Evolutionary conservation across 2,113 vertebrate genomes (phyloP).

Genomic region (Dryoscopus gambensis): DNA sequence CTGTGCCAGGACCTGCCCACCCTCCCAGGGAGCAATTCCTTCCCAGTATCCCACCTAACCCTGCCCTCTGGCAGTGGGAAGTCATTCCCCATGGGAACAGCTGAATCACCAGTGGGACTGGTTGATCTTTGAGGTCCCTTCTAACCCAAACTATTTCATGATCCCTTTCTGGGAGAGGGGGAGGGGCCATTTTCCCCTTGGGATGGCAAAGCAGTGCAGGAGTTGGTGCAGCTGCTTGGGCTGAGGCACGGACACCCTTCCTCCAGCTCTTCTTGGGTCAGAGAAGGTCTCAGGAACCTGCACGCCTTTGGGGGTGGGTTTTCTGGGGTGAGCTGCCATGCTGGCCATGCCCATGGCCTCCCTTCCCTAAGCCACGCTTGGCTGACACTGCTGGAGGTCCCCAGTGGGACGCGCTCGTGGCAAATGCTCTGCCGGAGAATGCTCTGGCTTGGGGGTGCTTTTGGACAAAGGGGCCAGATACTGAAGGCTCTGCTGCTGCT

Average conservation of each 20-base stretch:
- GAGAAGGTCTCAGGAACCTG: background rate
- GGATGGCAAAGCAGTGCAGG: background rate
- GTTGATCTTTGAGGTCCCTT: background rate
- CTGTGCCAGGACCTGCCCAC: background rate
- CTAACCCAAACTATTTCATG: background rate
- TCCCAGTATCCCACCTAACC: accelerated
- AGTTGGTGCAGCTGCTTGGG: background rate
- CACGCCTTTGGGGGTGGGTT: background rate
- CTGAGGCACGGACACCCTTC: background rate
- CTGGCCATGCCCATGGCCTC: background rate
- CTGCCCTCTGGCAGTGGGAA: background rate
- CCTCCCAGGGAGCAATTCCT: accelerated
- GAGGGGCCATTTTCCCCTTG: background rate
- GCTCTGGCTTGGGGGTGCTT: background rate
- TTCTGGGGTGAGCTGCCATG: background rate
- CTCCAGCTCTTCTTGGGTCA: background rate
- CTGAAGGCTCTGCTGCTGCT: background rate
- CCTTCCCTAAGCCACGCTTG: accelerated
- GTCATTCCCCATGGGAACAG: background rate
- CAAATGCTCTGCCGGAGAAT: background rate
- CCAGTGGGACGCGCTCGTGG: accelerated
- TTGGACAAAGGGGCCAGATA: background rate
- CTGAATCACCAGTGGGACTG: background rate
- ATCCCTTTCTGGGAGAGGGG: background rate
- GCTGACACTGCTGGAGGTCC: background rate